Percentiles rank a stretch among this genome's conserved stretches.
Evolutionary conservation across 2,797 vertebrate genomes (phyloP).

Genomic region (Tinamus major): DNA sequence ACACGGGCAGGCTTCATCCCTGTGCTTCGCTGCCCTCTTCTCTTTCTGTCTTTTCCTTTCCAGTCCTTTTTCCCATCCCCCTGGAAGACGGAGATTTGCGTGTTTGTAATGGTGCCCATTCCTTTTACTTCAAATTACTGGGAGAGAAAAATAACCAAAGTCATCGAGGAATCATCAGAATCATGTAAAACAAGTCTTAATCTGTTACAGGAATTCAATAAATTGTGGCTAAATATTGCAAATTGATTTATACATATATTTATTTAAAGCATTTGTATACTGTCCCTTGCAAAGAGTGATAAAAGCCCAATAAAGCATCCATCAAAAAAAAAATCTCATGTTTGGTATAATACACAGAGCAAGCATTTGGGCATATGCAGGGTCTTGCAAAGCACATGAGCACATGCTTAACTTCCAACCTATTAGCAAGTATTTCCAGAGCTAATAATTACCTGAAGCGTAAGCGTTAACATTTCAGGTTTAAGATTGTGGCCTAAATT

Average conservation of each 20-base stretch:
- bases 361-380: neutral
- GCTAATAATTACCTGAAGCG: neutral
- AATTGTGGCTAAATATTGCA: neutral
- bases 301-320: neutral
- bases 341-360: neutral
- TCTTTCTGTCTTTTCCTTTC: neutral
- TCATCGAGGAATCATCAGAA: neutral
- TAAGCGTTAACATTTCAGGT: neutral
- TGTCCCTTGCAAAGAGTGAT: neutral
- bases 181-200: neutral
- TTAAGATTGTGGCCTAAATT: neutral
- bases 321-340: neutral
- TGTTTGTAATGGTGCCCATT: neutral
- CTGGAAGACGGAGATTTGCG: neutral
- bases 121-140: neutral
- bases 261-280: too few relatives aligned
- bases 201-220: neutral
- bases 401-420: neutral
- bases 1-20: neutral
- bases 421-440: neutral
- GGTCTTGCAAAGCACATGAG: neutral
- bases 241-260: neutral
- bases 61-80: neutral
- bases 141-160: neutral
- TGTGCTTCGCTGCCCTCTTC: neutral